phyloP scores from a whole-genome alignment of 2,888 invertebrate genomes.

The Cheilosia scutellata region DNA sequence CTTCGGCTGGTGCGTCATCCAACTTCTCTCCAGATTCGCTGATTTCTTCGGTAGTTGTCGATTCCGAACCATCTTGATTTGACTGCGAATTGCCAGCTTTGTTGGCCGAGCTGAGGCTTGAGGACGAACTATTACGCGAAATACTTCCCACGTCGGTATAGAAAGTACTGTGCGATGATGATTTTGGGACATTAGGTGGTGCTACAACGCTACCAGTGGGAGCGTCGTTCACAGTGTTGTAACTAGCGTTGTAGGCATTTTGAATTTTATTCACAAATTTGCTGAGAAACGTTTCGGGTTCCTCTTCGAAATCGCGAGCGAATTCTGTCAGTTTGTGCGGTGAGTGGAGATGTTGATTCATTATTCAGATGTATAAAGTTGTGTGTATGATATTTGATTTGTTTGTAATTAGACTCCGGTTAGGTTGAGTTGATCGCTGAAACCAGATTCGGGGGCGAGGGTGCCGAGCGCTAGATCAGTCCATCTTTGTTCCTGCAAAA shows the following conservation, averaged over 20 bases:
- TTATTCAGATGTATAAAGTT: slow-evolving; percentile 76
- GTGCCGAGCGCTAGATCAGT: slow-evolving; percentile 86
- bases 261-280: slow-evolving; percentile 84
- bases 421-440: slow-evolving; percentile 83
- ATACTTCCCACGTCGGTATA: slow-evolving; percentile 78
- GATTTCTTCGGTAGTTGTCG: slow-evolving; percentile 78
- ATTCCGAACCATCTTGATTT: slow-evolving; percentile 74
- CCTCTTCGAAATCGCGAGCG: slow-evolving; percentile 85
- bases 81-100: slow-evolving; percentile 48
- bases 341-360: slow-evolving; percentile 87
- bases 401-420: slow-evolving; percentile 80
- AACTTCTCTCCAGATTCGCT: slow-evolving; percentile 79
- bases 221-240: slow-evolving; percentile 83
- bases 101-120: slow-evolving; percentile 76
- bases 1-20: slow-evolving; percentile 79
- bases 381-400: slow-evolving; percentile 25
- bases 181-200: slow-evolving; percentile 78
- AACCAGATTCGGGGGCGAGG: slow-evolving; percentile 82
- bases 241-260: slow-evolving; percentile 83
- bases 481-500: slow-evolving; percentile 87
- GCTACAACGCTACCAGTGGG: slow-evolving; percentile 77
- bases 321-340: slow-evolving; percentile 91
- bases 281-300: slow-evolving; percentile 82
- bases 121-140: slow-evolving; percentile 75
- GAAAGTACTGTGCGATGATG: slow-evolving; percentile 78